A percentile compares a stretch with the other conserved stretches of the same genome.
phyloP scores from a whole-genome alignment of 2,888 invertebrate species.

The Diogma glabrata region DNA sequence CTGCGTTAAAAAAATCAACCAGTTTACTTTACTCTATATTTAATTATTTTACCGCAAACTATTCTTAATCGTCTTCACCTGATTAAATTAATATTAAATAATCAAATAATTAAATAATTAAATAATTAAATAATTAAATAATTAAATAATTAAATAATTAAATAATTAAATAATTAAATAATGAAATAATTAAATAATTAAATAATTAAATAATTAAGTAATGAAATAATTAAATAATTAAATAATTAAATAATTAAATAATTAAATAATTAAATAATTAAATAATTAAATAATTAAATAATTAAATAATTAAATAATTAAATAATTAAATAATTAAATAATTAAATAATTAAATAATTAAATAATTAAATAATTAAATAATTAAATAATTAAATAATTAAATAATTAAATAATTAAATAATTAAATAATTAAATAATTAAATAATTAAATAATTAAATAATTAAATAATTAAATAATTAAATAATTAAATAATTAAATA shows the following conservation, averaged over 20 bases:
- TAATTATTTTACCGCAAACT: too few species aligned
- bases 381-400: not conserved
- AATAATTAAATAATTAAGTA: conserved; percentile 1
- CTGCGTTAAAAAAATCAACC: too few species aligned
- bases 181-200: conserved; percentile 1
- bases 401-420: conserved; percentile 3
- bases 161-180: conserved; percentile 3
- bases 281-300: conserved; percentile 3
- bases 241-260: conserved; percentile 3
- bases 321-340: conserved; percentile 3
- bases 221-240: conserved; percentile 1
- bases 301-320: conserved; percentile 3
- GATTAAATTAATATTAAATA: too few species aligned
- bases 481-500: conserved; percentile 1
- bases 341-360: conserved; percentile 3
- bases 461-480: conserved; percentile 3
- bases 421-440: conserved; percentile 3
- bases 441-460: conserved; percentile 3
- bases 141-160: conserved; percentile 3
- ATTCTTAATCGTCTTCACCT: too few species aligned
- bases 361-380: conserved; percentile 3
- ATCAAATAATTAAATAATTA: conserved; percentile 1
- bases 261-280: conserved; percentile 3
- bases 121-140: conserved; percentile 3
- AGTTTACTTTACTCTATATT: too few species aligned